phyloP scores from a whole-genome alignment of 37 sponge, comb jelly and placozoan species.

The Sycon ciliatum region DNA sequence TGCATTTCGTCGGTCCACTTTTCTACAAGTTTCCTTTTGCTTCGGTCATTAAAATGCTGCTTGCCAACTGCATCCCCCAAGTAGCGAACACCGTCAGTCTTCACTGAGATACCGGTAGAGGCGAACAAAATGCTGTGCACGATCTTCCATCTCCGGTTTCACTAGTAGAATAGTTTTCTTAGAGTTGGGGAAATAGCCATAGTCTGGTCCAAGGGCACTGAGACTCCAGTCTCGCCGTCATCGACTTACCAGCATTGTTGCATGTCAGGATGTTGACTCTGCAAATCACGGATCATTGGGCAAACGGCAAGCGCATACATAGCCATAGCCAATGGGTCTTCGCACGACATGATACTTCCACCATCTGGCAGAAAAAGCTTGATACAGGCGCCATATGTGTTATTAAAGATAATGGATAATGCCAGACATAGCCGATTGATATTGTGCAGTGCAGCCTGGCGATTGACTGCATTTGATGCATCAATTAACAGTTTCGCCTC shows the following conservation, averaged over 20 bases:
- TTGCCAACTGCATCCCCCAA: slow-evolving; percentile 43
- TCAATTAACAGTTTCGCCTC: too few species aligned
- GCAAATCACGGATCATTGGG: slow-evolving; percentile 22
- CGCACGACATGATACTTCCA: too few species aligned
- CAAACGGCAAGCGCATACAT: slow-evolving; percentile 44
- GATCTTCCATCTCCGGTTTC: slow-evolving; percentile 23
- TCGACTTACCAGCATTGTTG: slow-evolving; percentile 54
- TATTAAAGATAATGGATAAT: too few species aligned
- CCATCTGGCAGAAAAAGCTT: too few species aligned
- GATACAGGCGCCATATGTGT: too few species aligned
- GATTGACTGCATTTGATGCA: too few species aligned
- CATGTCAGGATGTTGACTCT: not conserved
- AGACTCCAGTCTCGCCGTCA: slow-evolving; percentile 31
- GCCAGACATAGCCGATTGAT: too few species aligned
- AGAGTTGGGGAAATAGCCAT: slow-evolving; percentile 47
- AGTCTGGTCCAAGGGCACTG: slow-evolving; percentile 13
- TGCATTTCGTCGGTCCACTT: slow-evolving; percentile 23
- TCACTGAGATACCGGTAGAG: slow-evolving; percentile 30
- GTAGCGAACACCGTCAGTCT: slow-evolving; percentile 37
- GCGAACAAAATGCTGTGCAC: slow-evolving; percentile 25
- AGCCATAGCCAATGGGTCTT: slow-evolving; percentile 46
- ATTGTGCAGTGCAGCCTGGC: too few species aligned
- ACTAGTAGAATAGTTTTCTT: slow-evolving; percentile 42
- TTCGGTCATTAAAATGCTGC: slow-evolving; percentile 22
- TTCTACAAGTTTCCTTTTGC: too few species aligned